phyloP scores from a whole-genome alignment of 2,113 vertebrate genomes.

The Pteropus alecto region DNA sequence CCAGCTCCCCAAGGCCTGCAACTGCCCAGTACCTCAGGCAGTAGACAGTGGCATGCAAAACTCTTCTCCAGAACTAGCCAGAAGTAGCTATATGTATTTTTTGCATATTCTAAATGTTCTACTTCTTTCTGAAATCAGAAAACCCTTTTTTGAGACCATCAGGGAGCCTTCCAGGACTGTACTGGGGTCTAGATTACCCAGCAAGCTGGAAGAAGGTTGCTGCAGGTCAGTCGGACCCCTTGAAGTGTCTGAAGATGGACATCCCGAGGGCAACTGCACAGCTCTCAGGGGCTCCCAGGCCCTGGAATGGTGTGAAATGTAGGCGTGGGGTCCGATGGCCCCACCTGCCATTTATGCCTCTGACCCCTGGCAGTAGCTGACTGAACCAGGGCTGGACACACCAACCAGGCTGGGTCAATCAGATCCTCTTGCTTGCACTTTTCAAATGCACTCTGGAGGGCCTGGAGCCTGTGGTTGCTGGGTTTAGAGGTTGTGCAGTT shows the following conservation, averaged over 20 bases:
- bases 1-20: background rate
- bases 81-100: background rate
- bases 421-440: background rate
- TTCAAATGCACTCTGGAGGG: background rate
- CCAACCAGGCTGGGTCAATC: background rate
- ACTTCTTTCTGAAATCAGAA: background rate
- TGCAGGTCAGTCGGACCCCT: background rate
- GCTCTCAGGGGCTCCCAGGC: background rate
- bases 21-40: background rate
- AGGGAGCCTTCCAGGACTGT: background rate
- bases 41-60: background rate
- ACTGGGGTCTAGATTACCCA: background rate
- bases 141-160: background rate
- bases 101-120: background rate
- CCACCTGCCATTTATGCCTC: background rate
- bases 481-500: background rate
- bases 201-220: background rate
- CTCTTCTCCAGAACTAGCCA: background rate
- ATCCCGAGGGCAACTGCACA: background rate
- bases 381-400: background rate
- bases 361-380: background rate
- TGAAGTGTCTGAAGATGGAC: background rate
- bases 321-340: background rate
- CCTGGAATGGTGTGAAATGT: background rate
- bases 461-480: background rate